Percentiles rank a stretch among this genome's conserved stretches.
These are phyloP conservation scores for Sciurus niger DNA, from an alignment of 2,113 vertebrate genomes.

Conservation along the genomic window DNA sequence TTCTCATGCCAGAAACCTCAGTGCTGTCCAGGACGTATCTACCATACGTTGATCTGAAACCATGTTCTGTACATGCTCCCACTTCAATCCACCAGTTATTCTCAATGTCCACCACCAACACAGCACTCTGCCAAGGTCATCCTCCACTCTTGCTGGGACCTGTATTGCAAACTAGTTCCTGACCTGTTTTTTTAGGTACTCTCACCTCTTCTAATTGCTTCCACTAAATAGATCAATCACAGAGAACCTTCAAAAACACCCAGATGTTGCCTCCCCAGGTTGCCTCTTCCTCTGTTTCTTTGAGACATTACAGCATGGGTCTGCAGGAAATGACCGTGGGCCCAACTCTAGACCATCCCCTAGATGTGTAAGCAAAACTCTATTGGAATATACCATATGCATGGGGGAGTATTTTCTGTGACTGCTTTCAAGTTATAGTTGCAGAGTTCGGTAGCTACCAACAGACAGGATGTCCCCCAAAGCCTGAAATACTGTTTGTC, in stretches of 20 bases:
- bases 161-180: neutral
- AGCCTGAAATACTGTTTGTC: neutral
- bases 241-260: neutral
- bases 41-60: neutral
- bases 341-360: neutral
- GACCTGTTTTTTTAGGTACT: neutral
- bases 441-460: neutral
- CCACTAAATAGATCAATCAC: neutral
- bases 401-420: neutral
- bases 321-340: no score
- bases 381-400: neutral
- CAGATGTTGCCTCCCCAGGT: neutral
- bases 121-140: neutral
- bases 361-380: neutral
- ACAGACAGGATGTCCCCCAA: neutral
- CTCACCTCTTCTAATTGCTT: neutral
- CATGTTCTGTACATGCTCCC: neutral
- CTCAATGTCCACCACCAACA: neutral
- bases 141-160: neutral
- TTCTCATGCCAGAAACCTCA: neutral
- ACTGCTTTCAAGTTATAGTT: neutral
- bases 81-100: neutral
- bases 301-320: neutral
- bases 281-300: neutral
- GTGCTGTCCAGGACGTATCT: neutral